Conservation (phyloP, 37 sponge, comb jelly and placozoan species). For the Tethya wilhelma region DNA sequence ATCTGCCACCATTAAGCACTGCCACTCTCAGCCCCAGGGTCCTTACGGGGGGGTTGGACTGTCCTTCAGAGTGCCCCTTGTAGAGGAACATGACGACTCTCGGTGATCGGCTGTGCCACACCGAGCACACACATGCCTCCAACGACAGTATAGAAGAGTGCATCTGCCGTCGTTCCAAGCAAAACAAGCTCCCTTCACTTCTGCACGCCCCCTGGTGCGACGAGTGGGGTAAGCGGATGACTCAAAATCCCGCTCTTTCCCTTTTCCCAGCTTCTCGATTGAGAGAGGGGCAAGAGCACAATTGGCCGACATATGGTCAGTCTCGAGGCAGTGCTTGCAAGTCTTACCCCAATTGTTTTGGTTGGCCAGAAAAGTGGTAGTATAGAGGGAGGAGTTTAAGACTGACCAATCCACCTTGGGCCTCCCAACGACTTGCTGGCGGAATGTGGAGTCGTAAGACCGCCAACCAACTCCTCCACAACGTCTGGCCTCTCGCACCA, state of each 20-base stretch:
- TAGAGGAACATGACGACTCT: background rate
- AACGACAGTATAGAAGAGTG: background rate
- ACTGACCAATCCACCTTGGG: conserved; percentile 24
- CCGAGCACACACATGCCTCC: background rate
- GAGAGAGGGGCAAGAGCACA: conserved; percentile 12
- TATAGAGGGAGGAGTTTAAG: conserved; percentile 5
- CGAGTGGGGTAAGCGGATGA: background rate
- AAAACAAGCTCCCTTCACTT: conserved; percentile 9
- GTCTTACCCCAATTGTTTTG: background rate
- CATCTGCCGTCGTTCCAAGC: background rate
- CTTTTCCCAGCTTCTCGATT: background rate
- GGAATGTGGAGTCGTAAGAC: conserved; percentile 1
- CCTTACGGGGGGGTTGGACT: no score
- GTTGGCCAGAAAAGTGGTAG: conserved; percentile 10
- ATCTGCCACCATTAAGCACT: no score
- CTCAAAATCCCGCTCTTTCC: background rate
- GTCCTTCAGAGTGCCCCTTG: background rate
- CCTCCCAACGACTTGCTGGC: background rate
- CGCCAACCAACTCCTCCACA: conserved; percentile 22
- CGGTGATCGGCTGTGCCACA: background rate
- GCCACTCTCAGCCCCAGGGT: no score
- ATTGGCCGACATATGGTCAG: background rate
- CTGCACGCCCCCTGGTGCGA: background rate
- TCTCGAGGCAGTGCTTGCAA: conserved; percentile 7
- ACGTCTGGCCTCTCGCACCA: conserved; percentile 17